These are phyloP conservation scores for Podotricha telesiphe DNA, from an alignment of 2,888 invertebrate genomes.

Conservation along the genomic window DNA sequence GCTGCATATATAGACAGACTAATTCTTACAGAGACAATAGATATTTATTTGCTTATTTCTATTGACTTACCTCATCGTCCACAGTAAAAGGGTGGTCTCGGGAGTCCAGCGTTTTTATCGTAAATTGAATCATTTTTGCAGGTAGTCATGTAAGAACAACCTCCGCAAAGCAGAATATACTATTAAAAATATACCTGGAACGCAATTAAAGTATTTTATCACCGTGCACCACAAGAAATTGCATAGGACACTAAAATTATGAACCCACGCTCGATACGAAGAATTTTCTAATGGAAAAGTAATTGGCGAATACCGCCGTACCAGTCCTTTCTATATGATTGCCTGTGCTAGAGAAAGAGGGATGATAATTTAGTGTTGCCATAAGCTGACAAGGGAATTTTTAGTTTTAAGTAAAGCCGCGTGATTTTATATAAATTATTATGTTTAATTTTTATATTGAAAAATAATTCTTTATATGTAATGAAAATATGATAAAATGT, in stretches of 20 bases:
- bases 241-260: slow-evolving; percentile 4
- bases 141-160: slow-evolving; percentile 34
- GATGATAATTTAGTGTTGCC: slow-evolving; percentile 37
- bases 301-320: slow-evolving; percentile 26
- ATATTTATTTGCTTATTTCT: slow-evolving; percentile 24
- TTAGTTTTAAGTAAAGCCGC: slow-evolving; percentile 26
- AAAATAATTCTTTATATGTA: not conserved
- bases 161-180: slow-evolving; percentile 31
- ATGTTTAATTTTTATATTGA: not conserved
- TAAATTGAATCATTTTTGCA: slow-evolving; percentile 88
- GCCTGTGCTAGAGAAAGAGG: slow-evolving; percentile 32
- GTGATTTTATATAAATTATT: slow-evolving; percentile 17
- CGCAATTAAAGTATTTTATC: slow-evolving; percentile 21
- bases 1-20: not conserved
- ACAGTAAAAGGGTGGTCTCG: slow-evolving; percentile 92
- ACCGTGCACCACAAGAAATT: slow-evolving; percentile 12
- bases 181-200: slow-evolving; percentile 31
- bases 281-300: slow-evolving; percentile 35
- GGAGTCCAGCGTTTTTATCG: slow-evolving; percentile 95
- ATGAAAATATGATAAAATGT: not conserved
- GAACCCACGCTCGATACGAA: slow-evolving; percentile 33
- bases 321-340: slow-evolving; percentile 28
- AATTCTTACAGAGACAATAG: slow-evolving; percentile 4
- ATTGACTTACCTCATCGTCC: slow-evolving; percentile 90
- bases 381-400: slow-evolving; percentile 9